Evolutionary conservation across 2,113 vertebrate species (phyloP).

Genomic region (Thalassarche chlororhynchos): DNA sequence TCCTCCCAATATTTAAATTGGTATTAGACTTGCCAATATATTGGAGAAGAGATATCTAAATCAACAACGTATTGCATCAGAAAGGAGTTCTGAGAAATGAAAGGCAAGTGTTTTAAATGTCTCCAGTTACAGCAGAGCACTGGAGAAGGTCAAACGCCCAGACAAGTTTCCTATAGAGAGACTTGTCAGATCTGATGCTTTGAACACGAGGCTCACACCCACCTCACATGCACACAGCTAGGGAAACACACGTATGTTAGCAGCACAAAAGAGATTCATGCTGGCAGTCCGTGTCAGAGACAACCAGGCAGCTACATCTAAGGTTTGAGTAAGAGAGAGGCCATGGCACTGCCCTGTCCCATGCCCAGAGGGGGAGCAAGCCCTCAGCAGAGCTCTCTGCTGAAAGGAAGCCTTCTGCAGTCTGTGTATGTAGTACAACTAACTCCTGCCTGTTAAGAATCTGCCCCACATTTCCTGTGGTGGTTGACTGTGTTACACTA

Average conservation of each 20-base stretch:
- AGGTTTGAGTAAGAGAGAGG: background rate
- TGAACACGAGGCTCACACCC: background rate
- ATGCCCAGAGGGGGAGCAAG: background rate
- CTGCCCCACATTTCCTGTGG: accelerated
- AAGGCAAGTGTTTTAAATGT: background rate
- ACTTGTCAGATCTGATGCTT: background rate
- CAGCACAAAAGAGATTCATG: background rate
- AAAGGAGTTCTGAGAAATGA: background rate
- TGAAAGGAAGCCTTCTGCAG: background rate
- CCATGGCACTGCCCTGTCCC: background rate
- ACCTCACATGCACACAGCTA: background rate
- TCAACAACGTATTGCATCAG: background rate
- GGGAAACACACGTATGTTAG: background rate
- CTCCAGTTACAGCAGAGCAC: background rate
- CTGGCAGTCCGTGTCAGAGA: background rate
- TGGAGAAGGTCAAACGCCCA: background rate
- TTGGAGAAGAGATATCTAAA: background rate
- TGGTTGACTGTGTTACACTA: background rate
- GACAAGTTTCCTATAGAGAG: background rate
- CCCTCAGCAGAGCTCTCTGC: background rate
- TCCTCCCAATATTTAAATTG: background rate
- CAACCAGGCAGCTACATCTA: background rate
- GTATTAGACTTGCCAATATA: background rate
- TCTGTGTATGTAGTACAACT: accelerated
- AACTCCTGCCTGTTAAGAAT: background rate